phyloP scores from a whole-genome alignment of 2,888 invertebrate species.

The Torymus aiolomorphi region DNA sequence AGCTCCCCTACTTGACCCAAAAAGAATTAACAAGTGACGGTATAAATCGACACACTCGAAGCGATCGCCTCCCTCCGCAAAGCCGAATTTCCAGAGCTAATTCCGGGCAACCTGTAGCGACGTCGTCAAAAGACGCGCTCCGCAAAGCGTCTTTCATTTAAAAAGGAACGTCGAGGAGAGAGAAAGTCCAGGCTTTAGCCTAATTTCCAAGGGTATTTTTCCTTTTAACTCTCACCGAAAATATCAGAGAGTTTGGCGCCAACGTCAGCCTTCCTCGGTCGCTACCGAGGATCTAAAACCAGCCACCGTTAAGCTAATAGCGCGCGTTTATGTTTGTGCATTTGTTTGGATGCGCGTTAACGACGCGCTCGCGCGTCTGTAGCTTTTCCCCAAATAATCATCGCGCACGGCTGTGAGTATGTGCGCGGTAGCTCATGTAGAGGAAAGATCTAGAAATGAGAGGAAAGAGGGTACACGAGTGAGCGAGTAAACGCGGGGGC shows the following conservation, averaged over 20 bases:
- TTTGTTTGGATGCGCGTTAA: no score
- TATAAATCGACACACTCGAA: neutral
- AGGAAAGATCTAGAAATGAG: neutral
- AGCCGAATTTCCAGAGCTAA: no score
- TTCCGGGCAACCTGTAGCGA: no score
- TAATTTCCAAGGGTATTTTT: neutral
- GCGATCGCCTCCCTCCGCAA: no score
- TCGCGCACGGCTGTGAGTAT: neutral
- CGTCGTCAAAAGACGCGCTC: neutral
- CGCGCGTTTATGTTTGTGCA: no score
- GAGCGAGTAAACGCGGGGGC: constrained; percentile 5
- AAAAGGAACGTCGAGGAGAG: constrained; percentile 4
- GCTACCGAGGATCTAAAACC: no score
- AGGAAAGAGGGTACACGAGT: neutral
- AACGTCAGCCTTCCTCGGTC: no score
- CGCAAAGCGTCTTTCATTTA: constrained; percentile 12
- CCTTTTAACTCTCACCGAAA: constrained; percentile 1
- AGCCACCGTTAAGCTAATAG: no score
- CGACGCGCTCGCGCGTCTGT: no score
- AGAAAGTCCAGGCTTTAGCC: neutral
- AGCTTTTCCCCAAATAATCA: no score
- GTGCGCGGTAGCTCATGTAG: neutral
- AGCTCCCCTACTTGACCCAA: neutral
- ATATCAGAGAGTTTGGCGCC: neutral
- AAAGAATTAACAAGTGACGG: neutral